Evolutionary conservation across 2,888 invertebrate genomes (phyloP), one percentile per base, ranked within the genome.

Genomic region (Oscheius sp.): DNA sequence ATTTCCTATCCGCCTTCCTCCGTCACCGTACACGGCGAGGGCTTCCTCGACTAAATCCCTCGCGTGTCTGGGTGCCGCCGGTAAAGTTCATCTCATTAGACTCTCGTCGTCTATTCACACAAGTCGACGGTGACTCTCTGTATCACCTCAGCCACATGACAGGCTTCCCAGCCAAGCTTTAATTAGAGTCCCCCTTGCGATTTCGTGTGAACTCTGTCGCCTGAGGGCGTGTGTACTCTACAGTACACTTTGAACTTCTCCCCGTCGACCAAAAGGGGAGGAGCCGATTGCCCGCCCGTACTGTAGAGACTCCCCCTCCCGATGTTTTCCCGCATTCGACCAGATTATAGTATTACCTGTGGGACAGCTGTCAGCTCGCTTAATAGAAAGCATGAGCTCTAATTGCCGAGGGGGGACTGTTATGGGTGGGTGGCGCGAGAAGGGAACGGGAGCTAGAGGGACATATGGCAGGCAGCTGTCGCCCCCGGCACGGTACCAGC

Each of bases 381-480:
- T 45, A 45, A 63, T 45, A 45, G 63, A 21, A 49, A 25, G 29
- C n/a, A 27, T n/a, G n/a, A 29, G 66, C 52, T 52, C 66, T 66
- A 66, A 66, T 66, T 66, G 66, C 66, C 52, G 49, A 29, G 21
- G 16, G 49, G 69, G 55, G 69, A 69, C 69, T 69, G 71, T 71
- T 71, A 61, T 71, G 61, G 58, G 43, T 16, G 35, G 35, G 35
- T 56, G 56, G 69, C 58, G 46, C 35, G 56, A 63, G 69, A 21
- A 53, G 18, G 41, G 35, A 35, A 35, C 35, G 35, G 35, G 35
- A 35, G 35, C 35, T 25, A n/a, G n/a, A 41, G 53, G 71, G 71
- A 71, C 71, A 71, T 71, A 71, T 71, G 71, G 71, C 61, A 45
- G 71, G 71, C 71, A 71, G 71, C 71, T 71, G 71, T 53, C 71